A percentile compares a stretch with the other conserved stretches of the same genome.
Evolutionary conservation across 2,113 vertebrate genomes (phyloP).

Genomic region (Regulus satrapa): DNA sequence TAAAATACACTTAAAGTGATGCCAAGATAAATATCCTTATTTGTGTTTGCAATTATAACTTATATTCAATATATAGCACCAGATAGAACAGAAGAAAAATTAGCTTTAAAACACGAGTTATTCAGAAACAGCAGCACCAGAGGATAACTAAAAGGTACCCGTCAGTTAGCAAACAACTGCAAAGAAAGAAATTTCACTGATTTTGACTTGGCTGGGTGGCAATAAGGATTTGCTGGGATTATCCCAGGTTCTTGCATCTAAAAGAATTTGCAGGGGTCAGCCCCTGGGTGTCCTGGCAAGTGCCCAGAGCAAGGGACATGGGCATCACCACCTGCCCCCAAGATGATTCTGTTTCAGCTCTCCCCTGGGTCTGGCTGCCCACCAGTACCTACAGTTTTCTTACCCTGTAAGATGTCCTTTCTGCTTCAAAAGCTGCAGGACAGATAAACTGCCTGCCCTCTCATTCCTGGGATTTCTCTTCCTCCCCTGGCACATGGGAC

Average conservation of each 20-base stretch:
- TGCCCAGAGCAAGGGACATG: neutral
- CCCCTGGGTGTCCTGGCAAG: neutral
- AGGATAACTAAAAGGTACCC: neutral
- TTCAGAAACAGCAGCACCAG: neutral
- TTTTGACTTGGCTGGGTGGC: neutral
- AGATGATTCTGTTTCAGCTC: neutral
- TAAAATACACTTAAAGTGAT: neutral
- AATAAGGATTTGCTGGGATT: neutral
- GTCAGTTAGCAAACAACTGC: neutral
- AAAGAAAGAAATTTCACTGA: neutral
- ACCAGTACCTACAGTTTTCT: neutral
- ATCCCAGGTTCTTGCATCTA: neutral
- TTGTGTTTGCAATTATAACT: neutral
- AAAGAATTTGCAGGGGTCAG: neutral
- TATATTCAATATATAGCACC: neutral
- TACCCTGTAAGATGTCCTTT: neutral
- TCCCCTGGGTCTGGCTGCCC: neutral
- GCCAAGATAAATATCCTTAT: neutral
- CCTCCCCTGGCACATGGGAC: neutral
- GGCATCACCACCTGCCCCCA: neutral
- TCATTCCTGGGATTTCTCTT: neutral
- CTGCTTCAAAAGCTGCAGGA: neutral
- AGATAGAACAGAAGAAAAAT: neutral
- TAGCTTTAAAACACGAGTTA: neutral
- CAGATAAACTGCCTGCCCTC: neutral